phyloP scores from a whole-genome alignment of 2,888 invertebrate species.

The Ptycholaimellus sp. region DNA sequence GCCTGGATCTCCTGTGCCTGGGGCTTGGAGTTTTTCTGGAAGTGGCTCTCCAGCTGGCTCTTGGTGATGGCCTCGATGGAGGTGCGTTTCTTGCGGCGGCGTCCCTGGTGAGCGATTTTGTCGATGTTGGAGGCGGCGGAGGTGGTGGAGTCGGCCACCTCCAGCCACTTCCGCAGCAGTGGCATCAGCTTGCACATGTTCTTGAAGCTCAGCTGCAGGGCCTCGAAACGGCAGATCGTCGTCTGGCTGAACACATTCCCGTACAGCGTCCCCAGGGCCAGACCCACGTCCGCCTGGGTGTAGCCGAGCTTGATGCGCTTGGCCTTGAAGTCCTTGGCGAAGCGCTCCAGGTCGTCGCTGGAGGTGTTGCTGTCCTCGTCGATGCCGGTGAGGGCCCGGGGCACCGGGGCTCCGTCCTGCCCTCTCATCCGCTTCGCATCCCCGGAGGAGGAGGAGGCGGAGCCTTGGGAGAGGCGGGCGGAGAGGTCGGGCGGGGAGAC shows the following conservation, averaged over 20 bases:
- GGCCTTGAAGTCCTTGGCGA: conserved; percentile 96
- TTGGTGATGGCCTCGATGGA: conserved; percentile 46
- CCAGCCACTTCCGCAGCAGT: conserved; percentile 86
- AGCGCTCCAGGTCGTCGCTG: conserved; percentile 87
- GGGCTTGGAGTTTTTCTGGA: conserved; percentile 96
- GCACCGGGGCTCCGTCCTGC: too few relatives aligned
- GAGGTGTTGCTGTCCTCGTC: conserved; percentile 72
- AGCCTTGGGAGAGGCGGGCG: conserved; percentile 11
- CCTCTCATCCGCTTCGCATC: too few relatives aligned
- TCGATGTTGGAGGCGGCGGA: conserved; percentile 80
- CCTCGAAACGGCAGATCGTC: conserved; percentile 88
- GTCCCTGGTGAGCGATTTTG: conserved; percentile 91
- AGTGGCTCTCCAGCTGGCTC: conserved; percentile 61
- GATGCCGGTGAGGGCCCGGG: too few relatives aligned
- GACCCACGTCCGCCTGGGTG: conserved; percentile 78
- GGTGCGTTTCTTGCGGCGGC: conserved; percentile 96
- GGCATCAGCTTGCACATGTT: conserved; percentile 99
- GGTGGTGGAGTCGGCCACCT: conserved; percentile 92
- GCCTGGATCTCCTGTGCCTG: conserved; percentile 90
- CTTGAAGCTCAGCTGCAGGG: conserved; percentile 88
- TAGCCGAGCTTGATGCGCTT: conserved; percentile 75
- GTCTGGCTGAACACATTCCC: conserved; percentile 98
- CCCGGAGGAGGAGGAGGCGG: conserved; percentile 5
- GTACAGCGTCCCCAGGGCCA: conserved; percentile 85
- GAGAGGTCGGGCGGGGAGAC: conserved; percentile 4